Percentiles rank a stretch among this genome's conserved stretches.
Conservation (phyloP, 2,113 vertebrate species). For the Sturnira hondurensis region DNA sequence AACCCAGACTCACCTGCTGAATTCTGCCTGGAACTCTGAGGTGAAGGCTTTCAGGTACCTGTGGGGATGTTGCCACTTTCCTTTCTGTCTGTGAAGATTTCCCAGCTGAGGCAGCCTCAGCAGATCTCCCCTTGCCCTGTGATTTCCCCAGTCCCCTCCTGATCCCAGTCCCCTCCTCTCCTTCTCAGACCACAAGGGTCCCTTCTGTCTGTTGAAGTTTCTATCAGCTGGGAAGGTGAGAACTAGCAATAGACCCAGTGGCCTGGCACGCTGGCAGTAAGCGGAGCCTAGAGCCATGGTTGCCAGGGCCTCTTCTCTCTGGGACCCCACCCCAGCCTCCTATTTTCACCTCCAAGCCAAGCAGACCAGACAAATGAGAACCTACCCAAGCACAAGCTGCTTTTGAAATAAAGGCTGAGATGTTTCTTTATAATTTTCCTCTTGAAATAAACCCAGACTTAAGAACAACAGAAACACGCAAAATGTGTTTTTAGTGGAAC, state of each 20-base stretch:
- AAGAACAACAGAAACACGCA: slow-evolving; percentile 73
- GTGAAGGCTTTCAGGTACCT: background rate
- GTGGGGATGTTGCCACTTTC: accelerated
- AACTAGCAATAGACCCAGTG: background rate
- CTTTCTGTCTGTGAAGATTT: background rate
- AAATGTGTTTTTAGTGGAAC: slow-evolving; percentile 78
- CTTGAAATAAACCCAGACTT: slow-evolving; percentile 74
- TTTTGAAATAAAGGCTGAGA: slow-evolving; percentile 59
- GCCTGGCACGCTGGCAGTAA: background rate
- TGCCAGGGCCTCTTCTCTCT: background rate
- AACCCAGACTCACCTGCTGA: background rate
- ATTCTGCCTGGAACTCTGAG: background rate
- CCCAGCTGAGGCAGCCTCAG: background rate
- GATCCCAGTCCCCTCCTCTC: background rate
- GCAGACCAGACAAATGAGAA: slow-evolving; percentile 43
- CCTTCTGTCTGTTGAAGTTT: background rate
- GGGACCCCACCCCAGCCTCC: background rate
- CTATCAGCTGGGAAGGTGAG: background rate
- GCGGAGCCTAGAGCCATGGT: background rate
- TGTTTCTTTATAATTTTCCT: slow-evolving; percentile 71
- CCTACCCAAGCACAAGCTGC: slow-evolving; percentile 34
- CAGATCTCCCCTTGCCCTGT: background rate
- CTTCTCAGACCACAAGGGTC: background rate
- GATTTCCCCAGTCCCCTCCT: background rate
- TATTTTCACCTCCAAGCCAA: background rate